A percentile compares a stretch with the other conserved stretches of the same genome.
Evolutionary conservation across 2,797 vertebrate species (phyloP).

Genomic region (Champsocephalus esox): DNA sequence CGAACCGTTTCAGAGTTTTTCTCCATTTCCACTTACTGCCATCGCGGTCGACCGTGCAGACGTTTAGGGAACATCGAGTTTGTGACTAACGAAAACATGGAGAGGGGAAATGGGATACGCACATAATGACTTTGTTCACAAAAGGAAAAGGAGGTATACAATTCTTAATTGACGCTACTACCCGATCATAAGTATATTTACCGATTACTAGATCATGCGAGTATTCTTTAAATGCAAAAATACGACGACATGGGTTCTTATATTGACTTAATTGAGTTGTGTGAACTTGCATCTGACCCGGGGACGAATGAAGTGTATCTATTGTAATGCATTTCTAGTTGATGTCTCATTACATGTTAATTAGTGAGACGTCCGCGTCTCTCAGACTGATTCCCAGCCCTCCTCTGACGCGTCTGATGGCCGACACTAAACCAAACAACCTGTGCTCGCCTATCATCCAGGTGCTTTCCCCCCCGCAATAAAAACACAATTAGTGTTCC

Average conservation of each 20-base stretch:
- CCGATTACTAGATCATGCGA: background rate
- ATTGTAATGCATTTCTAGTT: background rate
- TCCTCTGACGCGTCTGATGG: slow-evolving; percentile 42
- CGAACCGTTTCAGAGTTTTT: too few relatives aligned
- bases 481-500: slow-evolving; percentile 57
- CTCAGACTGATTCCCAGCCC: slow-evolving; percentile 35
- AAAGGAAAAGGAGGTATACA: background rate
- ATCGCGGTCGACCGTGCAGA: background rate
- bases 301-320: too few relatives aligned
- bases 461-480: slow-evolving; percentile 62
- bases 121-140: background rate
- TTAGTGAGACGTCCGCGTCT: background rate
- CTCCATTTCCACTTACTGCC: background rate
- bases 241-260: background rate
- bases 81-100: background rate
- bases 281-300: too few relatives aligned
- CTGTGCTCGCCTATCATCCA: slow-evolving; percentile 64
- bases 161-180: too few relatives aligned
- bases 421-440: slow-evolving; percentile 64
- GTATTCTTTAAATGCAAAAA: background rate
- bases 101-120: background rate
- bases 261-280: too few relatives aligned
- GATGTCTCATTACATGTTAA: background rate
- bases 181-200: too few relatives aligned
- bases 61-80: background rate